These are phyloP conservation scores for Phragmatobia fuliginosa DNA, from an alignment of 2,888 invertebrate species.

Conservation along the genomic window DNA sequence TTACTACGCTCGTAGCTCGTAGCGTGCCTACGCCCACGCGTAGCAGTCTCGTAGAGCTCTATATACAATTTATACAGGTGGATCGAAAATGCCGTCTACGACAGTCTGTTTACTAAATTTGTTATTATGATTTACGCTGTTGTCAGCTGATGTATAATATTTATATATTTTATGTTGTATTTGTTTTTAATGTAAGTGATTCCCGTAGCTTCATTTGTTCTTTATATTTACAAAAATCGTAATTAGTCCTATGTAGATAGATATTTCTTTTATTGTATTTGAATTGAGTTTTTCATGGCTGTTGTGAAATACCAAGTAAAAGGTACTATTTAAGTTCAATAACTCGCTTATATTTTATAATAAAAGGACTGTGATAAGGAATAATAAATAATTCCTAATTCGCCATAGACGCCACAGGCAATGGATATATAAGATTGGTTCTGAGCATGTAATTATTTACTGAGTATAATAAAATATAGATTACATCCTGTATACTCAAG, in stretches of 20 bases:
- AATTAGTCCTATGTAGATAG: background rate
- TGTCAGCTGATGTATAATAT: constrained; percentile 2
- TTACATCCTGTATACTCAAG: too few species aligned
- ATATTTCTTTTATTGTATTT: too few species aligned
- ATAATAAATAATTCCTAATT: too few species aligned
- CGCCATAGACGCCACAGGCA: too few species aligned
- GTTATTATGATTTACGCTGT: constrained; percentile 19
- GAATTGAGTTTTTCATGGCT: too few species aligned
- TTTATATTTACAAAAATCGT: background rate
- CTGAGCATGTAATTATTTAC: too few species aligned
- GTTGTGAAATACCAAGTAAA: too few species aligned
- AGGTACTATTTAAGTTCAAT: too few species aligned
- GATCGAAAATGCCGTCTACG: constrained; percentile 24
- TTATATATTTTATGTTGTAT: background rate
- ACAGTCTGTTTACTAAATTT: constrained; percentile 30
- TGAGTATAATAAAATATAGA: too few species aligned
- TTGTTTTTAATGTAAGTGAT: background rate
- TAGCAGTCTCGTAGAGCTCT: constrained; percentile 52
- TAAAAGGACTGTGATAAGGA: too few species aligned
- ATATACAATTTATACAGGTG: constrained; percentile 22
- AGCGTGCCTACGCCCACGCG: constrained; percentile 66
- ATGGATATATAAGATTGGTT: too few species aligned
- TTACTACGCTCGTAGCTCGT: constrained; percentile 53
- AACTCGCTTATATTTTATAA: too few species aligned
- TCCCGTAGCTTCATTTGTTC: background rate